phyloP scores from a whole-genome alignment of 2,797 vertebrate genomes.

The Darevskia nairensis region DNA sequence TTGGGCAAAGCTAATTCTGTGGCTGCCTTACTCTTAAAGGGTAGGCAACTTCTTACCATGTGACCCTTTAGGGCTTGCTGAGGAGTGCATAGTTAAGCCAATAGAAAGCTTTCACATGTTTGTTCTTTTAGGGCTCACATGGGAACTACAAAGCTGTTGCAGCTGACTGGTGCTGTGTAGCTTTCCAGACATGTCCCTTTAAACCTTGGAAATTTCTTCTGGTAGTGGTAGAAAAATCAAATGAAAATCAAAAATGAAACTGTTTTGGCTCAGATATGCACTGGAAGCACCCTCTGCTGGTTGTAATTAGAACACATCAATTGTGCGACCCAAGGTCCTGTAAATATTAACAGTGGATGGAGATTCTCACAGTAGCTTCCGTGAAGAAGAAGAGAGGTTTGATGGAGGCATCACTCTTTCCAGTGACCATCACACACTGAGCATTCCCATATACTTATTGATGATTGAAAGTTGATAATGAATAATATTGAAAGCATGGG shows the following conservation, averaged over 20 bases:
- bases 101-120: neutral
- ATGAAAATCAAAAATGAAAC: neutral
- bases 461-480: neutral
- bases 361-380: neutral
- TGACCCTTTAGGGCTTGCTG: neutral
- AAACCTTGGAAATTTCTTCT: neutral
- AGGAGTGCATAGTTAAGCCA: neutral
- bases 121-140: neutral
- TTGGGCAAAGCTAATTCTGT: too few relatives aligned
- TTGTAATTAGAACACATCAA: constrained; percentile 4
- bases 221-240: too few relatives aligned
- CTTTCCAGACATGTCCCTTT: neutral
- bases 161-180: neutral
- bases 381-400: neutral
- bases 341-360: neutral
- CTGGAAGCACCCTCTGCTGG: constrained; percentile 35
- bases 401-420: neutral
- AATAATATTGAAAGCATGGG: neutral
- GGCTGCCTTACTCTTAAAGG: neutral
- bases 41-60: neutral
- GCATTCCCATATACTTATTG: neutral
- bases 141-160: neutral
- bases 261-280: neutral
- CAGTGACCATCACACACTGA: neutral
- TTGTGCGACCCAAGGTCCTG: neutral